Evolutionary conservation across 2,113 vertebrate genomes (phyloP), one percentile per base, ranked within the genome.

Genomic region (Chloebia gouldiae): DNA sequence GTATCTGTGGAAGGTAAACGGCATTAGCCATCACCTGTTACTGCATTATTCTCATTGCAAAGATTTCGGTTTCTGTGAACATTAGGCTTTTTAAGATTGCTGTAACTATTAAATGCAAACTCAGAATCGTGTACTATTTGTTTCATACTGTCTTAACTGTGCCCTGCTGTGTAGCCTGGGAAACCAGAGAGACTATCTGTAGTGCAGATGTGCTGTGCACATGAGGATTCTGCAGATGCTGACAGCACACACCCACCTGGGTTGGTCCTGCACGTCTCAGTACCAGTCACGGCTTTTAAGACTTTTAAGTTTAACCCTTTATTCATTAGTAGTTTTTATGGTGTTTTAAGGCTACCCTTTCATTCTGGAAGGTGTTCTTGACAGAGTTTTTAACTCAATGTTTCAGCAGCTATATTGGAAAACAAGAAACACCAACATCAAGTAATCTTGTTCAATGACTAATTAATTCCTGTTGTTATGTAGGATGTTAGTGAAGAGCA

Each of bases 71-170:
- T 96, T 95, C 61, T 86, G 56, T 10, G 13, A 91, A 63, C 24
- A 49, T 57, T 37, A 91, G 57, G 75, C 71, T 90, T 92, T 90
- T 68, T 72, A 89, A 91, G 51, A 86, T 59, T 81, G 85, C 68
- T 94, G 92, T 96, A 93, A 88, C 95, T 90, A 82, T 3, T 71
- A 87, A 70, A 73, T 59, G 72, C 72, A 79, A 72, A 50, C 75
- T 88, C 73, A 68, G 61, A 96, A 71, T 61, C 50, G 28, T 50
- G 61, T 83, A 44, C 45, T 53, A 12, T 57, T 95, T 94, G 85
- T 95, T 84, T 90, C 79, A n/a, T 79, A 24, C 35, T 65, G 76
- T 69, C 75, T 53, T 72, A 79, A 86, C 56, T 56, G 76, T 78
- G 77, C 61, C 56, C 57, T 94, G 7, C 75, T 27, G 21, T 39